Base-by-base conservation (phyloP, 2,797 vertebrate genomes). In the Podarcis siculus region DNA sequence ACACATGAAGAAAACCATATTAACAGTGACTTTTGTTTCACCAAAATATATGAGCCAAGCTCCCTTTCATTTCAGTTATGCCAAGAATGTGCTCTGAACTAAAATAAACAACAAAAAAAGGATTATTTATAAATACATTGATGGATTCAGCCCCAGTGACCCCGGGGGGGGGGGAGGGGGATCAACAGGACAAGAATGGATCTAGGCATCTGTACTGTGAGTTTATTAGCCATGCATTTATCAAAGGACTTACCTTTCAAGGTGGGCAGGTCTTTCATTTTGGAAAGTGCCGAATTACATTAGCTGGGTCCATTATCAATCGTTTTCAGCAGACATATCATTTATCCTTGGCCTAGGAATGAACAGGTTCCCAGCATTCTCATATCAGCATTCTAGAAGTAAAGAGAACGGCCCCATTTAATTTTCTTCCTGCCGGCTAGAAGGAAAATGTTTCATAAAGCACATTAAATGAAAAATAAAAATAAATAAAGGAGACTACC, bases 281-380 rank as follows among this genome's bases (percentile, higher is more conserved):
- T 95, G 95, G 93, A 94, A 94, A 96, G 93, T 92, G 94, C 89
- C 95, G 94, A 92, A 84, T 92, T 89, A 87, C 86, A 92, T 92
- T 93, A 92, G 42, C 89, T 82, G 89, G 83, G 91, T 92, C 94
- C 93, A 92, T 94, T 92, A 94, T 95, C 92, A 94, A 92, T 92
- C 95, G 89, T 89, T 93, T 93, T 95, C 93, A 92, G 89, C 91
- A 94, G 93, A 94, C 88, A 42, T 75, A 92, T 93, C 89, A 90
- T 95, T 96, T 95, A 91, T 95, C 95, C 95, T 93, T 95, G 78
- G 89, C 91, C 93, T 89, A 89, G 91, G 90, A 95, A 95, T 92
- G 93, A 96, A 95, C 91, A 95, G 92, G 95, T 94, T 96, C 94
- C 94, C 92, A 93, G 89, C 94, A 93, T 95, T 95, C 93, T 95